Evolutionary conservation across 2,113 vertebrate genomes (phyloP).

Genomic region (Sceloporus tristichus): DNA sequence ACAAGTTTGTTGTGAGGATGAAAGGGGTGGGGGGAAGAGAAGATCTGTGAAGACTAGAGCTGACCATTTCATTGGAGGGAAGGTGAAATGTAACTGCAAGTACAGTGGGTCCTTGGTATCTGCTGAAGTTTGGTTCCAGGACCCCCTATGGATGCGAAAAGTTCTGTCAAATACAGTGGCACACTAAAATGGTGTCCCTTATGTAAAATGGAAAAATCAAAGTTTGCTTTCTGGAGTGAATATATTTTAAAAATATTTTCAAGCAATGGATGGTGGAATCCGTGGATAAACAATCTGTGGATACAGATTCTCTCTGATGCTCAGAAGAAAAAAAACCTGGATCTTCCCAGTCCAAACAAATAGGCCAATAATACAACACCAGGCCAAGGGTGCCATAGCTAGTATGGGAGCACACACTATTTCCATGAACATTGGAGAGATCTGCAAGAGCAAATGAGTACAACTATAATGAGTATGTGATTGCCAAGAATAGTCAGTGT

Average conservation of each 20-base stretch:
- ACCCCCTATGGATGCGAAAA: too few species aligned
- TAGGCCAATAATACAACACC: neutral
- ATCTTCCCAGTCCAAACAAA: neutral
- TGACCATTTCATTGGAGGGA: neutral
- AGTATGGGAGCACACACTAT: neutral
- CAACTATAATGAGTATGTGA: neutral
- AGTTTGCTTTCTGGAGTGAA: too few species aligned
- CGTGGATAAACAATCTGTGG: too few species aligned
- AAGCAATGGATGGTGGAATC: too few species aligned
- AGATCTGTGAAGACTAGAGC: neutral
- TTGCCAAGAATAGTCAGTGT: neutral
- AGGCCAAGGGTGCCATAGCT: too few species aligned
- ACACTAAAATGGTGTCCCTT: too few species aligned
- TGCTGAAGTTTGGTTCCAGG: too few species aligned
- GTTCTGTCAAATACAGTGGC: too few species aligned
- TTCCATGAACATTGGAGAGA: neutral
- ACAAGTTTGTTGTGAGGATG: neutral
- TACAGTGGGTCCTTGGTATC: neutral
- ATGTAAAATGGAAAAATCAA: too few species aligned
- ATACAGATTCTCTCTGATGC: neutral
- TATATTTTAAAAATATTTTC: too few species aligned
- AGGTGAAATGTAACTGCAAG: neutral
- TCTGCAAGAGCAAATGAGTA: neutral
- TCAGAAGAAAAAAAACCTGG: neutral
- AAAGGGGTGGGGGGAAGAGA: neutral